These are phyloP conservation scores for cattle (Bos taurus) DNA, from an alignment of 2,113 vertebrate genomes.

Conservation along the genomic window DNA sequence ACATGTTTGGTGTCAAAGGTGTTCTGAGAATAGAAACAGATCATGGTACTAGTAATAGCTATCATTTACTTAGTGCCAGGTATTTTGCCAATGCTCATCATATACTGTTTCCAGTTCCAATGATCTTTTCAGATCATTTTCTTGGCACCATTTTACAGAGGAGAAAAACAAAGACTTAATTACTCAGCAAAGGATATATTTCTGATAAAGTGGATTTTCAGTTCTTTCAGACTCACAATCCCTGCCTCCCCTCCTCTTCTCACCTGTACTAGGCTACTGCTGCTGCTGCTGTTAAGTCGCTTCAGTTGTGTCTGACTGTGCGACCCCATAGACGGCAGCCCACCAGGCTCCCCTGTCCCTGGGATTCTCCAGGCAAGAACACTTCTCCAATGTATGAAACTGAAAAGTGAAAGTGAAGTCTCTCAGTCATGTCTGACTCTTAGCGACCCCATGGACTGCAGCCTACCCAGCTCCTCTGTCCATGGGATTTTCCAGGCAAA, in stretches of 20 bases:
- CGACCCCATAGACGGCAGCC: no score
- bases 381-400: no score
- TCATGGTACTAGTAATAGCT: not conserved
- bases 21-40: not conserved
- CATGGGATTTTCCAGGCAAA: no score
- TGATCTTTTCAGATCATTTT: not conserved
- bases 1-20: not conserved
- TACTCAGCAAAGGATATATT: not conserved
- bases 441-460: no score
- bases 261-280: not conserved
- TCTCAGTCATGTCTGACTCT: no score
- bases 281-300: no score
- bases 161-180: not conserved
- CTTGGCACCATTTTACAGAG: not conserved
- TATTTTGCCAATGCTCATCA: not conserved
- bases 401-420: no score
- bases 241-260: not conserved
- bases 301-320: no score
- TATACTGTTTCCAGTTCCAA: not conserved
- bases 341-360: no score
- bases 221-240: not conserved
- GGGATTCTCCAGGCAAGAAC: no score
- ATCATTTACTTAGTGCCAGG: not conserved
- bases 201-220: not conserved
- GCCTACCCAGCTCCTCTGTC: no score